These are phyloP conservation scores for Spicauda simplicius DNA, from an alignment of 2,888 invertebrate genomes.

Conservation along the genomic window DNA sequence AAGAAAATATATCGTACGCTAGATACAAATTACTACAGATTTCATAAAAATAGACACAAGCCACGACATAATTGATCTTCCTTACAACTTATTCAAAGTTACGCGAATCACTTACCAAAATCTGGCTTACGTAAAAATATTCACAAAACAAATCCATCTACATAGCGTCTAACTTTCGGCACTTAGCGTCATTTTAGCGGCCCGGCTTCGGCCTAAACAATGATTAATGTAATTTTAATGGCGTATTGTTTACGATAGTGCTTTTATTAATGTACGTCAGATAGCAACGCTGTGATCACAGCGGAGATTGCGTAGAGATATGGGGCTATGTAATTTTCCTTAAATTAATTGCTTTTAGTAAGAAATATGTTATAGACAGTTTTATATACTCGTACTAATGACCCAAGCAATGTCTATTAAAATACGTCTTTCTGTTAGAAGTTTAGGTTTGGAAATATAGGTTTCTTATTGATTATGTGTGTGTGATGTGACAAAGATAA, in stretches of 20 bases:
- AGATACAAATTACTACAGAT: neutral
- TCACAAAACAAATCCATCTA: constrained; percentile 27
- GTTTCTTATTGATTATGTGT: too few relatives aligned
- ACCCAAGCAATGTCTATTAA: neutral
- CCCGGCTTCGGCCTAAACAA: constrained; percentile 44
- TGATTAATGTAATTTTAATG: constrained; percentile 69
- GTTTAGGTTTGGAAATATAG: too few relatives aligned
- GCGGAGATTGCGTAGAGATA: constrained; percentile 33
- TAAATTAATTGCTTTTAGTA: constrained; percentile 35
- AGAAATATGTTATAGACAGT: constrained; percentile 8
- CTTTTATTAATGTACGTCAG: constrained; percentile 33
- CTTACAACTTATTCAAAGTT: neutral
- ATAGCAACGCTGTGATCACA: constrained; percentile 29
- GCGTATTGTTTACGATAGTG: constrained; percentile 57
- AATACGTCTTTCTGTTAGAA: too few relatives aligned
- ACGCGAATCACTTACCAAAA: neutral
- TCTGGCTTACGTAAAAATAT: constrained; percentile 25
- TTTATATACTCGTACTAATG: neutral
- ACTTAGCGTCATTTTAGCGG: constrained; percentile 47
- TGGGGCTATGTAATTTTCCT: constrained; percentile 25
- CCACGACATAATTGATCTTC: neutral
- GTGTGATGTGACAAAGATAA: too few relatives aligned
- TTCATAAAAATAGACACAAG: neutral
- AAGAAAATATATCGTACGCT: too few relatives aligned
- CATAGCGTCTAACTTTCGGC: constrained; percentile 40